Conservation (phyloP, 2,113 vertebrate genomes). For the Callipepla squamata region DNA sequence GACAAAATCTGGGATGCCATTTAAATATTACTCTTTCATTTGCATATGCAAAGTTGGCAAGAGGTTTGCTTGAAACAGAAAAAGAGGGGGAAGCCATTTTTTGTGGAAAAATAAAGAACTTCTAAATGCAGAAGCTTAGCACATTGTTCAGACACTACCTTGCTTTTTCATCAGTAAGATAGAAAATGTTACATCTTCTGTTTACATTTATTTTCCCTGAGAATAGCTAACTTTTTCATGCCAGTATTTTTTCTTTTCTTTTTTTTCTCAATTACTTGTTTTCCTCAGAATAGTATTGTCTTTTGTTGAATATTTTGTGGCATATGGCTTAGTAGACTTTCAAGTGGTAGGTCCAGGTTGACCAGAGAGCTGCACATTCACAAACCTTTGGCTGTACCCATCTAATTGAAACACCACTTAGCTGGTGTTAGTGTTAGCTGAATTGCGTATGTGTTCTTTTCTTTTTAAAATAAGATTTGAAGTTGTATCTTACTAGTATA, state of each 20-base stretch:
- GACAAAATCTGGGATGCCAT: neutral
- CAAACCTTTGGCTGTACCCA: neutral
- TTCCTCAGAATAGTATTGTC: neutral
- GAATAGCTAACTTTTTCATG: neutral
- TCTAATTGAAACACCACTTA: neutral
- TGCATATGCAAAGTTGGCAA: neutral
- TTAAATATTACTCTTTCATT: neutral
- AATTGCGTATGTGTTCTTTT: neutral
- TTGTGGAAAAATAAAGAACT: neutral
- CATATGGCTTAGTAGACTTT: neutral
- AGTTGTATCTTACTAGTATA: neutral
- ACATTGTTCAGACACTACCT: neutral
- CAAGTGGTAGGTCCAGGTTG: fast-evolving
- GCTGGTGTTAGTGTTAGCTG: neutral
- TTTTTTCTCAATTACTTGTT: neutral
- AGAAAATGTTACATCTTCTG: too few species aligned
- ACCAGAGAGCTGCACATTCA: neutral
- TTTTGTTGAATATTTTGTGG: neutral
- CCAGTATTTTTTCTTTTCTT: neutral
- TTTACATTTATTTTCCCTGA: too few species aligned
- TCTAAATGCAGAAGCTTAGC: fast-evolving
- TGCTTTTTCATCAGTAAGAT: neutral
- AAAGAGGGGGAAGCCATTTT: neutral
- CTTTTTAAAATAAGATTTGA: neutral
- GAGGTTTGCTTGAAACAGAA: neutral